Conservation (phyloP, 2,888 invertebrate species). For the Gastrophysa polygoni region DNA sequence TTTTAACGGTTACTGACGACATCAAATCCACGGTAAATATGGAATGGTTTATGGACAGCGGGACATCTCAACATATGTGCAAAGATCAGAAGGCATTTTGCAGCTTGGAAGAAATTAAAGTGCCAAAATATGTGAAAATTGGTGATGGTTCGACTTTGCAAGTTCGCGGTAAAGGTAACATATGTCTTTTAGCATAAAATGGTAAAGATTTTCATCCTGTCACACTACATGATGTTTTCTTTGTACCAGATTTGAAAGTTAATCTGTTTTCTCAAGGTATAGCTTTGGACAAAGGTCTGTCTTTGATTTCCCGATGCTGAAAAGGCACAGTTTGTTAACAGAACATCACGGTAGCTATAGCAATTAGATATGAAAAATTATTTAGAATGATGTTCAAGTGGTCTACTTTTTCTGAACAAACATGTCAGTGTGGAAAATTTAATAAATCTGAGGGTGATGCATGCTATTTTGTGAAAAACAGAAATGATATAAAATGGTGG, state of each 20-base stretch:
- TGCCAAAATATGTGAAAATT: constrained; percentile 21
- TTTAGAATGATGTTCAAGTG: constrained; percentile 23
- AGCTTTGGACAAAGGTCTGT: constrained; percentile 35
- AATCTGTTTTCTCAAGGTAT: constrained; percentile 37
- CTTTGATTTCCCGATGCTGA: constrained; percentile 28
- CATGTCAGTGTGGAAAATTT: background rate
- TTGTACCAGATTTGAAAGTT: constrained; percentile 33
- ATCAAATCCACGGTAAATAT: too few species aligned
- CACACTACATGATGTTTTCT: constrained; percentile 31
- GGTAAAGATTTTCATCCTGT: constrained; percentile 20
- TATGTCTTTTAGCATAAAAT: constrained; percentile 19
- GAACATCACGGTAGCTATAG: constrained; percentile 14
- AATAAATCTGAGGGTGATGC: background rate
- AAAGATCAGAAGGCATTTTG: too few species aligned
- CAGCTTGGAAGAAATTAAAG: too few species aligned
- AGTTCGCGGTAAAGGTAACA: constrained; percentile 20
- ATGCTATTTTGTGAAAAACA: background rate
- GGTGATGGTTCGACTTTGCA: constrained; percentile 19
- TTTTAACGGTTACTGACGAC: too few species aligned
- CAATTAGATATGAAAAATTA: constrained; percentile 15
- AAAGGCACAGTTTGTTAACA: constrained; percentile 23
- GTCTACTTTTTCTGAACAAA: constrained; percentile 13
- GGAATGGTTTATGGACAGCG: too few species aligned
- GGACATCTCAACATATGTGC: too few species aligned
- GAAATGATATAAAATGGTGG: constrained; percentile 1